Base-by-base conservation (phyloP, 37 sponge, comb jelly and placozoan genomes). In the Aplysina aerophoba region DNA sequence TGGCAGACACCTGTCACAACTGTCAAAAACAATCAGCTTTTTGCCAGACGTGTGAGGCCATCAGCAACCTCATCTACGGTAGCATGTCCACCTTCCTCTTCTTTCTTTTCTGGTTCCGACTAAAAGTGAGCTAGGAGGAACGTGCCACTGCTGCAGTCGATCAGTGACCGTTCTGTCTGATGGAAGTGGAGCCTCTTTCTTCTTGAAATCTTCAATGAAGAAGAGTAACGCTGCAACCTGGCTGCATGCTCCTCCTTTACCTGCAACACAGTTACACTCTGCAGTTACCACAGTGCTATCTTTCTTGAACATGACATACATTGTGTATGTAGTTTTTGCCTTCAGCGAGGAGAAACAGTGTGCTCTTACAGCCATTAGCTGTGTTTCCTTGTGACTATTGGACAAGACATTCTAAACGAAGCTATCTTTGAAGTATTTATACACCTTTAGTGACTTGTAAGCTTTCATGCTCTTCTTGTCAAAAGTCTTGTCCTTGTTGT, bases 91-190 rank as follows among this genome's bases (percentile, higher is more conserved):
- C 59, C 15, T 15, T 58, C 59, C n/a, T n/a, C n/a, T 58, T 20
- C 59, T 20, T 15, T 15, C 14, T 22, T 16, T 15, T 15, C 19
- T 25, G 69, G 69, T 67, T 21, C 14, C 25, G n/a, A 13, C 69
- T 28, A 67, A 22, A 67, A 67, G 14, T 67, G 69, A n/a, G 69
- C 69, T 25, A 25, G 69, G 69, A 25, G 69, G 69, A 25, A 25
- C 28, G n/a, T 67, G 69, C 69, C 69, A 67, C 69, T 67, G 69
- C 27, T 67, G 69, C 27, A n/a, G 69, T 67, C 27, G 69, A 22
- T 22, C 28, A 13, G 69, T 67, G 13, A 67, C 69, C n/a, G 69
- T 67, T 58, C 19, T 58, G 14, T 67, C 69, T 25, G 27, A 14
- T 15, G 69, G 69, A 24, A 67, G 69, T 25, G 69, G 15, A 28